phyloP scores from a whole-genome alignment of 2,888 invertebrate genomes.

The Trypoxylon attenuatum region DNA sequence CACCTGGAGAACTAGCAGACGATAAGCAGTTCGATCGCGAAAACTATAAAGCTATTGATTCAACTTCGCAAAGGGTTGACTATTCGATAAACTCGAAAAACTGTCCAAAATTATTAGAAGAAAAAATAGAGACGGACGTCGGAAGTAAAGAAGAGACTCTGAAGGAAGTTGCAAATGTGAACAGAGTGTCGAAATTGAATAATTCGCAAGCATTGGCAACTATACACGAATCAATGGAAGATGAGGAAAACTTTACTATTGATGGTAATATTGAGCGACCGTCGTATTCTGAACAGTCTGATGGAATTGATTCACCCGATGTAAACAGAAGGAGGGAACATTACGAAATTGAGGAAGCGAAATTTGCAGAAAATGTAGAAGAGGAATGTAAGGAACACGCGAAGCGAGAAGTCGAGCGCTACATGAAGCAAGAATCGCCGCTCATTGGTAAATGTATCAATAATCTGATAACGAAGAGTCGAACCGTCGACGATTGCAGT shows the following conservation, averaged over 20 bases:
- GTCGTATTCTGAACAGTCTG: too few relatives aligned
- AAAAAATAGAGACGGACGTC: neutral
- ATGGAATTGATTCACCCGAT: neutral
- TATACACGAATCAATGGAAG: constrained; percentile 18
- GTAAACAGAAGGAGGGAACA: constrained; percentile 13
- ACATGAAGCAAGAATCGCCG: constrained; percentile 39
- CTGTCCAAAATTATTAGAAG: constrained; percentile 7
- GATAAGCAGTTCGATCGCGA: neutral
- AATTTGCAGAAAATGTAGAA: neutral
- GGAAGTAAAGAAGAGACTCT: neutral
- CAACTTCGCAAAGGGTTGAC: constrained; percentile 16
- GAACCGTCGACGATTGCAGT: neutral
- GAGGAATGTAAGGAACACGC: constrained; percentile 40
- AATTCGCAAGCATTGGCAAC: neutral
- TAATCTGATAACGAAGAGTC: constrained; percentile 24
- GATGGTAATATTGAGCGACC: too few relatives aligned
- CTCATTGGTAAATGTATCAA: constrained; percentile 44
- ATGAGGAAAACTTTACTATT: neutral
- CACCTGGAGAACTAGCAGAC: neutral
- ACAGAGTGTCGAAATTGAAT: neutral
- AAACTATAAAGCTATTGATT: neutral
- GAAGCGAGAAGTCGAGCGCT: constrained; percentile 37
- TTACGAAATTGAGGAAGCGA: constrained; percentile 17
- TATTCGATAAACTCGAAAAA: constrained; percentile 30
- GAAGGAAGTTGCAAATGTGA: too few relatives aligned